Conservation (phyloP, 2,113 vertebrate genomes). For the Callipepla squamata region DNA sequence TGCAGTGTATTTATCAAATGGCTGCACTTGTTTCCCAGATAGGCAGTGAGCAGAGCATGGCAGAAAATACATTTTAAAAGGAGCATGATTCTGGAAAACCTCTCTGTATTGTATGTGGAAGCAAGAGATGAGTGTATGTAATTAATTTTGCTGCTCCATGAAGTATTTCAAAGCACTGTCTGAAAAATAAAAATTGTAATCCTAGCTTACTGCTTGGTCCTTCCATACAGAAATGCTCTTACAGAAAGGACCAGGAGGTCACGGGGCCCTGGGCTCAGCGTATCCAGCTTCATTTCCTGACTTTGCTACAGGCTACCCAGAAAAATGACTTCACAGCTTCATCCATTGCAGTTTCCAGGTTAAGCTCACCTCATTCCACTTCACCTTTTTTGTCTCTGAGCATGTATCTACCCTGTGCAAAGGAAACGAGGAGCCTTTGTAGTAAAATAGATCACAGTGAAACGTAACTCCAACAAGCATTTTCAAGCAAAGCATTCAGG, state of each 20-base stretch:
- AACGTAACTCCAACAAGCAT: not conserved
- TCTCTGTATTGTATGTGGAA: not conserved
- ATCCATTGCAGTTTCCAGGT: not conserved
- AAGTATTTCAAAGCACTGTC: not conserved
- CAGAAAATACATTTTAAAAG: not conserved
- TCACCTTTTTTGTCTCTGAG: not conserved
- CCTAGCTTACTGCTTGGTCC: not conserved
- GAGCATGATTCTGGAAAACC: not conserved
- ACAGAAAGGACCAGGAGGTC: not conserved
- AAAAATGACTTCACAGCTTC: not conserved
- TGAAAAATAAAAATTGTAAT: not conserved
- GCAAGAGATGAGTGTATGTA: not conserved
- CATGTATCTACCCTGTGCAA: not conserved
- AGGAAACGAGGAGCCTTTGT: not conserved
- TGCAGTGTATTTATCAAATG: not conserved
- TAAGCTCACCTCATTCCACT: fast-evolving
- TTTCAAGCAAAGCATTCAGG: not conserved
- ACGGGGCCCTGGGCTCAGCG: not conserved
- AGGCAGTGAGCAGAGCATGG: not conserved
- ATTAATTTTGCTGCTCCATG: not conserved
- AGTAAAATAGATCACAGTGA: not conserved
- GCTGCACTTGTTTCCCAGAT: not conserved
- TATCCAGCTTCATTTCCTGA: not conserved
- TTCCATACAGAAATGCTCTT: not conserved
- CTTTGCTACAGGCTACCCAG: not conserved